phyloP scores from a whole-genome alignment of 2,888 invertebrate species.

The Polyploca ridens region DNA sequence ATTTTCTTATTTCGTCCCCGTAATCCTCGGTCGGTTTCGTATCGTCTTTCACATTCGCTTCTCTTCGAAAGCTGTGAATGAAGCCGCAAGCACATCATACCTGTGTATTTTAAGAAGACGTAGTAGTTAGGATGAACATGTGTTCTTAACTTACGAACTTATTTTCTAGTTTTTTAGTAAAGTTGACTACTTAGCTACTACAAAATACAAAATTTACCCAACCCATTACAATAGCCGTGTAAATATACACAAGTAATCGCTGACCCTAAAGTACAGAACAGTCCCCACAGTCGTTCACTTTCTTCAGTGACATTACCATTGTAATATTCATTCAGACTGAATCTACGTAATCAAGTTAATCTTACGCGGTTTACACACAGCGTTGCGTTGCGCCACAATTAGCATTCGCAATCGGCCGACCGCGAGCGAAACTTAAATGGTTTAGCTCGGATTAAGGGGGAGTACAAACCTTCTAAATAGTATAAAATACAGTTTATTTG shows the following conservation, averaged over 20 bases:
- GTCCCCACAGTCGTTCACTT: neutral
- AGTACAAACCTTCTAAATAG: neutral
- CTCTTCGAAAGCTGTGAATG: neutral
- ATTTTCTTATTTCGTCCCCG: no score
- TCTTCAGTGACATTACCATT: neutral
- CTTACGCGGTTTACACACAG: slow-evolving; percentile 8
- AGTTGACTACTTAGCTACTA: neutral
- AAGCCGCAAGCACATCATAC: neutral
- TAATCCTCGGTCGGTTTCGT: neutral
- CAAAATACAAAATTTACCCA: neutral
- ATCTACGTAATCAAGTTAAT: slow-evolving; percentile 6
- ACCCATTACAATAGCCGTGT: neutral
- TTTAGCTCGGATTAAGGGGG: neutral
- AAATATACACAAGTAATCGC: neutral
- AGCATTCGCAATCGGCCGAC: slow-evolving; percentile 4
- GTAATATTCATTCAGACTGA: slow-evolving; percentile 1
- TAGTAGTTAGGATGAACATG: neutral
- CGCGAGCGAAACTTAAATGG: neutral
- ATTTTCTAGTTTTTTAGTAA: no score
- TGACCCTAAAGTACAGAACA: slow-evolving; percentile 2
- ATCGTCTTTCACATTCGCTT: neutral
- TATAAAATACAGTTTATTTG: neutral
- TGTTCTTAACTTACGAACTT: no score
- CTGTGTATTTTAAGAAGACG: no score
- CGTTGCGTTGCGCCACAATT: slow-evolving; percentile 1